Base-by-base conservation (phyloP, 1,140 invertebrate species). In the Ips typographus region DNA sequence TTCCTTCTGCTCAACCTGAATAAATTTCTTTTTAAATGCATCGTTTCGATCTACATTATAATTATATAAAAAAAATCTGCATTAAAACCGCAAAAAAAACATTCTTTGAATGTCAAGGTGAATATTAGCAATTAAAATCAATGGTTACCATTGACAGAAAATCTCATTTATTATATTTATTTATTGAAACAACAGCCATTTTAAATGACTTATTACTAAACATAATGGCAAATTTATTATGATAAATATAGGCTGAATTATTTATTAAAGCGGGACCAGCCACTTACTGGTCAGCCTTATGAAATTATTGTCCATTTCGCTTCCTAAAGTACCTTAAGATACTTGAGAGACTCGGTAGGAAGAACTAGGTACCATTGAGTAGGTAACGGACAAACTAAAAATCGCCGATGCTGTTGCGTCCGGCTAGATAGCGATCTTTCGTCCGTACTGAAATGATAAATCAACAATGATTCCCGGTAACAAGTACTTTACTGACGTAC, bases 401-500 rank as follows among this genome's bases (percentile, higher is more conserved):
- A 47, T 58, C 38, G 39, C n/a, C 5, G n/a, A 22, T 57, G n/a
- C 64, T 42, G 53, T 66, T 66, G 40, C 22, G 38, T 7, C 55
- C 43, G 36, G 6, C 40, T 38, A 49, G 64, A 66, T 66, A 66
- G 38, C 55, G 47, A 55, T 66, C 55, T 58, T 58, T 22, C 42
- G 42, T 55, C 22, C n/a, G 41, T 49, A 43, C 8, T 66, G 53
- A 47, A 58, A 66, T 58, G 53, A 66, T 66, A 66, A 66, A 66
- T 56, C 55, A 66, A 66, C 64, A 66, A 58, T 41, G 51, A 60
- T 58, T 41, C 42, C 41, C 43, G 53, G 64, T 66, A 66, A 66
- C 64, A 66, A 66, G 53, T 66, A 58, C 42, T 44, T 66, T 66
- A 65, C 53, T 58, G 43, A 56, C 64, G 53, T 66, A 66, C 51